Base-by-base conservation (phyloP, 2,113 vertebrate genomes). In the Forbesichthys agassizii region DNA sequence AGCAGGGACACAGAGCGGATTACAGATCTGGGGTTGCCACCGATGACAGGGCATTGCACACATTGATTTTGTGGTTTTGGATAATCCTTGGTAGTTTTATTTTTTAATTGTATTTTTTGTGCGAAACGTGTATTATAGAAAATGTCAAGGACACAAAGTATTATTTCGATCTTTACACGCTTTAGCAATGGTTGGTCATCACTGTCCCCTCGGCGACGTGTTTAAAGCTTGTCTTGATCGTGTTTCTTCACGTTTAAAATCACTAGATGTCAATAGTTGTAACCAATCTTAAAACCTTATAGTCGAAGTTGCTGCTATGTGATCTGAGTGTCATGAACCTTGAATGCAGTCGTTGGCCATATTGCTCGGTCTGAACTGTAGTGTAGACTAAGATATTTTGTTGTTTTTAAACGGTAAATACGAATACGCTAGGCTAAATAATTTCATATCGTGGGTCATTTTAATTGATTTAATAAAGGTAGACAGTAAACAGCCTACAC, bases 91-190 rank as follows among this genome's bases (percentile, higher is more conserved):
- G 56, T 7, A 33, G 46, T 18, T 27, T 27, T 27, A 27, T 27
- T 27, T 27, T 27, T 27, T 27, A 3, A 27, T 27, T 27, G 1
- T 27, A 27, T 27, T 27, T 27, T 27, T 27, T 27, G 10, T 2
- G 33, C 33, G 12, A 1, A 10, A 5, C 59, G 58, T 36, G 6
- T n/a, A 58, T 46, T 48, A 20, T 49, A 16, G 12, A 2, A 2
- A 16, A 65, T 51, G 65, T 84, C 86, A 87, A 88, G 81, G 83
- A 61, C 86, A 85, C 58, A 63, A 48, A 11, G 11, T 49, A 11
- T 9, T 33, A 13, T 33, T 52, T 48, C 33, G 5, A 20, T 51
- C 33, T 5, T 12, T 6, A 51, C 11, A 33, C 62, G 46, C 54
- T 7, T 4, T 11, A 16, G 75, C 52, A 66, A 48, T 13, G 46